Evolutionary conservation across 2,113 vertebrate species (phyloP).

Genomic region (human (Homo sapiens)): DNA sequence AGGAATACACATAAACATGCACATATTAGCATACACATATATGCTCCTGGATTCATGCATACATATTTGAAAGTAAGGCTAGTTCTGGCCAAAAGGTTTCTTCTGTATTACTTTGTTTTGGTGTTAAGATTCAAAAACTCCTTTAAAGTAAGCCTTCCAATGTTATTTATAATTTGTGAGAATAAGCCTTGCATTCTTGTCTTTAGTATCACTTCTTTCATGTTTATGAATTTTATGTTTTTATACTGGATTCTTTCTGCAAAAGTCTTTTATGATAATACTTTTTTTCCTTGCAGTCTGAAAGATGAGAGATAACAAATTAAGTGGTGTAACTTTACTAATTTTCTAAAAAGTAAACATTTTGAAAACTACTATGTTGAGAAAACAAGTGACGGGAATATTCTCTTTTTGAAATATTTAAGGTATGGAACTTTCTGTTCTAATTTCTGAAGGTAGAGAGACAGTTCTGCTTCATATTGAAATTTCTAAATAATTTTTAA

Average conservation of each 20-base stretch:
- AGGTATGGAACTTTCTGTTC: slow-evolving; percentile 23
- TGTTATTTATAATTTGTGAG: slow-evolving; percentile 29
- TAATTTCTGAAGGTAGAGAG: not conserved
- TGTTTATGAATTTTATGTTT: slow-evolving; percentile 46
- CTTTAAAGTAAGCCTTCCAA: slow-evolving; percentile 12
- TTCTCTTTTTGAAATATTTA: not conserved
- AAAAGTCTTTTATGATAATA: slow-evolving; percentile 35
- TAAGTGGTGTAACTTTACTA: not conserved
- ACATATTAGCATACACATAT: not conserved
- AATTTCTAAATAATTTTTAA: slow-evolving; percentile 49
- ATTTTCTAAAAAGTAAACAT: slow-evolving; percentile 42
- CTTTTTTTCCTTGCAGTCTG: not conserved
- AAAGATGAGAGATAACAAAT: slow-evolving; percentile 24
- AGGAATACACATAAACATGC: no score
- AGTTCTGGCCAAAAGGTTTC: slow-evolving; percentile 6
- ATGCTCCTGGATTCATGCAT: not conserved
- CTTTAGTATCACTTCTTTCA: slow-evolving; percentile 29
- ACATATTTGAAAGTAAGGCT: not conserved
- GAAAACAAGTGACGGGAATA: slow-evolving; percentile 11
- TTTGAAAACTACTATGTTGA: slow-evolving; percentile 19
- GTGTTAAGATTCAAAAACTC: not conserved
- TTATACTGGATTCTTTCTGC: slow-evolving; percentile 11
- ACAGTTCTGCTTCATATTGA: slow-evolving; percentile 37
- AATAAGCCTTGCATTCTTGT: not conserved
- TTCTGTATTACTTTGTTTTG: slow-evolving; percentile 51